Base-by-base conservation (phyloP, 2,797 vertebrate genomes). In the Lithobates sylvaticus region DNA sequence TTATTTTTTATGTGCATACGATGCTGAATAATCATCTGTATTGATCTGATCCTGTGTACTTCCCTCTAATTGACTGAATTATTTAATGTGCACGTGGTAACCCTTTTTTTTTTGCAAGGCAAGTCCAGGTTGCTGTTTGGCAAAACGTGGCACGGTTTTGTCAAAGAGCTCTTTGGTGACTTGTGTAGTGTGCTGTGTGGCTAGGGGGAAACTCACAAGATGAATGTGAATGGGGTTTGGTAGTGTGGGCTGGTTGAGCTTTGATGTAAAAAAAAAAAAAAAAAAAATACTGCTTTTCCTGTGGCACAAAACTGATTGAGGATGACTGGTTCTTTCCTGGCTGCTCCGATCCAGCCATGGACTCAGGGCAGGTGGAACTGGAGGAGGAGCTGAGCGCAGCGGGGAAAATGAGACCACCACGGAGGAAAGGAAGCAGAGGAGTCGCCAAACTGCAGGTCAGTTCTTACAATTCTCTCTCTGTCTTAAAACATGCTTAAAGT, bases 241-340 rank as follows among this genome's bases (percentile, higher is more conserved):
- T 54, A 16, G 83, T 86, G 78, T 82, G 67, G 68, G 88, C 68
- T 84, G 90, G 80, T 90, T 88, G 88, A 84, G 89, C 88, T 82
- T 88, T 87, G 84, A 77, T 44, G 88, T 88, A 89, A 89, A 90
- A 90, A 89, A 89, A 90, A 90, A 64, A 90, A 64, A 89, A 89
- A 71, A 27, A 89, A 90, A 90, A 64, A 89, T 89, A 71, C 18
- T 80, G 78, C 78, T 90, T 93, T 91, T 94, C 97, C 96, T 98
- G 97, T 97, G 97, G 97, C 97, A 97, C 97, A 98, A 98, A 98
- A 98, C 97, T 98, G 97, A 98, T 98, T 96, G 97, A 98, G 97
- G 97, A 98, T 98, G 97, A 98, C 97, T 98, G 97, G 97, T 97
- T 98, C 96, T 98, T 98, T 98, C 97, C 97, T 96, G 97, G 97